Base-by-base conservation (phyloP, 2,888 invertebrate genomes). In the Thumatha senex region DNA sequence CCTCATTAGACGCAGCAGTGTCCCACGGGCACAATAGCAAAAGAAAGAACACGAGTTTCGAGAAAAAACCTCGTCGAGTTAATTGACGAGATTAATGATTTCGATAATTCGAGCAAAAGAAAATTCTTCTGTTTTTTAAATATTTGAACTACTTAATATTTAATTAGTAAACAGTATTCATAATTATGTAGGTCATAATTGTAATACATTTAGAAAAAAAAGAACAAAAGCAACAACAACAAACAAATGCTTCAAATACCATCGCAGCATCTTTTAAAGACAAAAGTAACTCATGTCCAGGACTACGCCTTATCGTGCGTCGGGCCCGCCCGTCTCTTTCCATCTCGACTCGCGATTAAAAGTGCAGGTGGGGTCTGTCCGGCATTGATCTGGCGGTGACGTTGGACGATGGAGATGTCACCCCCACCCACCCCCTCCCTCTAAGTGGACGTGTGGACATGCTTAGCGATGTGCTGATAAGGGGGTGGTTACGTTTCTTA, bases 311-410 rank as follows among this genome's bases (percentile, higher is more conserved):
- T 56, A 51, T 53, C 51, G 54, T 34, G 46, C 46, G 48, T 39
- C 51, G 31, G 43, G 18, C 18, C 18, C 18, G 18, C 42, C 63
- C 56, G 62, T 61, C 67, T 61, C 69, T 58, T 65, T 57, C 58
- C 40, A 46, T 47, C 50, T 48, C 57, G 56, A 55, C 58, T 72
- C 75, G 75, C 74, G 84, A 86, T 87, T 89, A 91, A 90, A 91
- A 90, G 83, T 89, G 86, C 89, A 92, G 89, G 90, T 91, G 88
- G 86, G 80, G 81, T 70, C 74, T 81, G 86, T 85, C 84, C 86
- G 70, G 87, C 87, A 88, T 89, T 90, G 91, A 89, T 90, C 90
- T 87, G 88, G 74, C 80, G 79, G 72, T 86, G 84, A 82, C 82
- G 80, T 73, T 77, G 81, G 82, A 76, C 84, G 84, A 84, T 80